These are phyloP conservation scores for Melanotaenia trifasciata DNA, from an alignment of 2,797 vertebrate species.

Conservation along the genomic window DNA sequence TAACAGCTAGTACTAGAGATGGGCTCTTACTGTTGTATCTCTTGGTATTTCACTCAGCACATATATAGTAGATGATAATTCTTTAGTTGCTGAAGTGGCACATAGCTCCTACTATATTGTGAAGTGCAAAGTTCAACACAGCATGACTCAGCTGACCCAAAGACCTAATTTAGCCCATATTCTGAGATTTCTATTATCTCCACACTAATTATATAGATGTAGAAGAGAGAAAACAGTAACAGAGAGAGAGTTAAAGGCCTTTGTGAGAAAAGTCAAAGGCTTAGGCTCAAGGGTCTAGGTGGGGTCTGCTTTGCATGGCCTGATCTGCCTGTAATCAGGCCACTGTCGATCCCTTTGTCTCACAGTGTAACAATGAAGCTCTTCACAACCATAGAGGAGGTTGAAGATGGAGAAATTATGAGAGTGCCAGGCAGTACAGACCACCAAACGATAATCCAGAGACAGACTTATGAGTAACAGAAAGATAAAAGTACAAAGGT, in stretches of 20 bases:
- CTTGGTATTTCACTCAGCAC: background rate
- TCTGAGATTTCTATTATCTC: slow-evolving; percentile 16
- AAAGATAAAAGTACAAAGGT: background rate
- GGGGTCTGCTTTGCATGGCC: slow-evolving; percentile 71
- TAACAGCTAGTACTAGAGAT: background rate
- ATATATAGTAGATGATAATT: background rate
- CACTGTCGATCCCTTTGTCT: slow-evolving; percentile 70
- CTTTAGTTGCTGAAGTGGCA: background rate
- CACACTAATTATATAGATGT: slow-evolving; percentile 19
- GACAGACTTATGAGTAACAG: background rate
- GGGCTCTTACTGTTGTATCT: background rate
- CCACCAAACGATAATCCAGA: slow-evolving; percentile 20
- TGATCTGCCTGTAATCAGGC: slow-evolving; percentile 55
- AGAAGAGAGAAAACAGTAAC: slow-evolving; percentile 16
- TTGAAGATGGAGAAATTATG: slow-evolving; percentile 23
- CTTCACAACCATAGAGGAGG: slow-evolving; percentile 58
- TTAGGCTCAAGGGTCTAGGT: slow-evolving; percentile 50
- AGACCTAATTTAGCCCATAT: background rate
- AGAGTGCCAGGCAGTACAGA: slow-evolving; percentile 27
- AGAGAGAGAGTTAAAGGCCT: slow-evolving; percentile 37
- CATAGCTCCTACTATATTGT: background rate
- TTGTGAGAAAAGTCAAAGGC: slow-evolving; percentile 31
- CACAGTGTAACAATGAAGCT: slow-evolving; percentile 62
- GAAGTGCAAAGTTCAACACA: background rate
- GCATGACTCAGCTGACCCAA: background rate